phyloP scores from a whole-genome alignment of 2,797 vertebrate species.

The Tragelaphus oryx region DNA sequence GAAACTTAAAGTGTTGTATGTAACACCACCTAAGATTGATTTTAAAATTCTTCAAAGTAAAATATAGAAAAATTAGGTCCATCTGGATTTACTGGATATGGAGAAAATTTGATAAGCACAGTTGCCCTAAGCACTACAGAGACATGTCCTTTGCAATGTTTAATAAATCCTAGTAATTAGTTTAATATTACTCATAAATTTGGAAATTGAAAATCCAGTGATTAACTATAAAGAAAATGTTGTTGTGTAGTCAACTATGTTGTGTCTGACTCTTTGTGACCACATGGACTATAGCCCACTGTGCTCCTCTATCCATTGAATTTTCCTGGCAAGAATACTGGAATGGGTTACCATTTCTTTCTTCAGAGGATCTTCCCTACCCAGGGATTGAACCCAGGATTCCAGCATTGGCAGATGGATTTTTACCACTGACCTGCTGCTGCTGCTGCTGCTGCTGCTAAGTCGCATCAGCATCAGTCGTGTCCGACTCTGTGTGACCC shows the following conservation, averaged over 20 bases:
- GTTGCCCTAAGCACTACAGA: not conserved
- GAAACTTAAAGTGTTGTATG: slow-evolving; percentile 37
- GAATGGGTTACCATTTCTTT: not conserved
- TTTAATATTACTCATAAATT: not conserved
- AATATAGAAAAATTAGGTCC: not conserved
- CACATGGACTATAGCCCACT: not conserved
- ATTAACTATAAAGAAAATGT: not conserved
- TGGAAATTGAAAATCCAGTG: not conserved
- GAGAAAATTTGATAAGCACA: not conserved
- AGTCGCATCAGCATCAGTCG: too few species aligned
- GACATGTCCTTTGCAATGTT: not conserved
- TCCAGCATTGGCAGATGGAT: not conserved
- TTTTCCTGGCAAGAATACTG: not conserved
- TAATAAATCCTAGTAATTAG: not conserved
- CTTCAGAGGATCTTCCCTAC: not conserved
- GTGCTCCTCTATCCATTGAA: not conserved
- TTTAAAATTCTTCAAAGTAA: slow-evolving; percentile 15
- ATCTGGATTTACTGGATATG: not conserved
- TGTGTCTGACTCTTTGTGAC: not conserved
- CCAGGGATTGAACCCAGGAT: not conserved
- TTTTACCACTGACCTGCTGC: not conserved
- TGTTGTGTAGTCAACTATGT: not conserved
- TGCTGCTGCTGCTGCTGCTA: too few species aligned
- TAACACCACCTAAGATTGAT: not conserved
- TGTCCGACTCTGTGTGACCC: too few species aligned